Conservation (phyloP, 2,113 vertebrate genomes). For the Pteruthius melanotis region DNA sequence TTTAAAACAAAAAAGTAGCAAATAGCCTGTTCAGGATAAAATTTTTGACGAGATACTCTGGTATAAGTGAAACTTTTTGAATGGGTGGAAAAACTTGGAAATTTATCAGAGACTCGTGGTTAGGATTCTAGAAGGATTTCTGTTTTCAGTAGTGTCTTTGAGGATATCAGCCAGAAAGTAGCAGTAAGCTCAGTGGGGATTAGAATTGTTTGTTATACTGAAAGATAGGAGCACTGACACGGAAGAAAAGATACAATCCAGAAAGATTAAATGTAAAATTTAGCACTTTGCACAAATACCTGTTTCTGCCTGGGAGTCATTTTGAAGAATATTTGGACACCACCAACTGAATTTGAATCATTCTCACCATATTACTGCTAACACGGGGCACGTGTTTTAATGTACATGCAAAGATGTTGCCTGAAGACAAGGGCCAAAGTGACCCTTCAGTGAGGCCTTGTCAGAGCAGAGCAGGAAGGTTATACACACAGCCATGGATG, state of each 20-base stretch:
- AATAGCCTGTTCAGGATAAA: neutral
- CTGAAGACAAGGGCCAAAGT: neutral
- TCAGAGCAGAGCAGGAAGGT: neutral
- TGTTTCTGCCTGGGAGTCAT: neutral
- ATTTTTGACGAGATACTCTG: neutral
- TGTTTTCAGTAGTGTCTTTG: neutral
- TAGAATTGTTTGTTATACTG: neutral
- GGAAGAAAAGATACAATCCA: neutral
- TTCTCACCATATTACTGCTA: neutral
- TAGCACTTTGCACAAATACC: neutral
- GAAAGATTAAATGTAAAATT: neutral
- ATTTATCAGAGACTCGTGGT: neutral
- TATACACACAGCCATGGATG: neutral
- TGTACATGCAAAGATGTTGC: neutral
- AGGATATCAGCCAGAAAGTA: neutral
- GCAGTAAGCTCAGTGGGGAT: neutral
- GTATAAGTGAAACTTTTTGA: neutral
- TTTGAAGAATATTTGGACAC: neutral
- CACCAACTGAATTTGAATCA: neutral
- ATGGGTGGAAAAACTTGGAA: neutral
- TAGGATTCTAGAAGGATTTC: neutral
- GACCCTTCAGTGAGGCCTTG: neutral
- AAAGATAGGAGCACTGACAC: neutral
- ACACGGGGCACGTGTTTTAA: neutral
- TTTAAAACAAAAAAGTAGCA: neutral